Percentiles rank a stretch among this genome's conserved stretches.
These are phyloP conservation scores for Craniophora ligustri DNA, from an alignment of 2,888 invertebrate species.

Conservation along the genomic window DNA sequence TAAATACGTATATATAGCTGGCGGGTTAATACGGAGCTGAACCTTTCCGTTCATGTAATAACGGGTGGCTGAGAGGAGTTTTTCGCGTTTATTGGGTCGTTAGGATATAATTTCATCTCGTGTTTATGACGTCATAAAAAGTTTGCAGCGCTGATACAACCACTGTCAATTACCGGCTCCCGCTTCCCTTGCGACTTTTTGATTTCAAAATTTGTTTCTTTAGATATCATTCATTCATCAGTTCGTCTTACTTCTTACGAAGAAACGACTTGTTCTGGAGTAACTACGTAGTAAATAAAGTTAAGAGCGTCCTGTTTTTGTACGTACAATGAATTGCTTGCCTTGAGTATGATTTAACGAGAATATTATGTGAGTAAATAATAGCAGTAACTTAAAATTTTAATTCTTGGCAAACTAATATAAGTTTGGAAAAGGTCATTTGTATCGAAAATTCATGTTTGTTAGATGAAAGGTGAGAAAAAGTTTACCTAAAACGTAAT, in stretches of 20 bases:
- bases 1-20: slow-evolving; percentile 66
- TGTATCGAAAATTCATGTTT: too few relatives aligned
- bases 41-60: slow-evolving; percentile 79
- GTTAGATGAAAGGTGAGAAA: too few relatives aligned
- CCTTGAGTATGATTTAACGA: background rate
- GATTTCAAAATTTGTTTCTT: slow-evolving; percentile 61
- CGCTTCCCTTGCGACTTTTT: slow-evolving; percentile 62
- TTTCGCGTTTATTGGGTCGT: slow-evolving; percentile 86
- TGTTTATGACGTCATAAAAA: slow-evolving; percentile 85
- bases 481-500: too few relatives aligned
- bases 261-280: slow-evolving; percentile 37
- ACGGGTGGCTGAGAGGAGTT: slow-evolving; percentile 79
- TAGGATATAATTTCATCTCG: slow-evolving; percentile 87
- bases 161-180: slow-evolving; percentile 76
- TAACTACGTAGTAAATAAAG: slow-evolving; percentile 44
- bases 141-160: slow-evolving; percentile 82
- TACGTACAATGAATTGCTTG: slow-evolving; percentile 7
- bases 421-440: too few relatives aligned
- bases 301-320: slow-evolving; percentile 16
- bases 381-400: too few relatives aligned
- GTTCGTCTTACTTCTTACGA: slow-evolving; percentile 33
- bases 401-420: too few relatives aligned
- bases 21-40: slow-evolving; percentile 68
- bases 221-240: slow-evolving; percentile 55
- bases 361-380: background rate